Base-by-base conservation (phyloP, 2,113 vertebrate species). In the Etia nguti region DNA sequence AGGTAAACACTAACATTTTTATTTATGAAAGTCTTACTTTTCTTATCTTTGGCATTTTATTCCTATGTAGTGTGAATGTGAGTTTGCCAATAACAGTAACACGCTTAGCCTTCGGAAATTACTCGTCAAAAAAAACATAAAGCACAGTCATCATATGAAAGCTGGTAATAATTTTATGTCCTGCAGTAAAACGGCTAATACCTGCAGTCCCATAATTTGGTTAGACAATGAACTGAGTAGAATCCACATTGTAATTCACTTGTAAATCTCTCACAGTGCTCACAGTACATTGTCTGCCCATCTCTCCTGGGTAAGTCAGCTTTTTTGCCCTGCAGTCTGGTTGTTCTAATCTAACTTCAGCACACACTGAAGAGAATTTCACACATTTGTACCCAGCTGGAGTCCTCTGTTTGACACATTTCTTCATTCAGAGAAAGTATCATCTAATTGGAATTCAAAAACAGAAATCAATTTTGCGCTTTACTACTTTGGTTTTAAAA, bases 401-500 rank as follows among this genome's bases (percentile, higher is more conserved):
- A 84, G 55, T 88, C 68, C 31, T 79, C 80, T 31, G 24, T 62
- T 88, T 73, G n/a, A 50, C 85, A 73, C 86, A n/a, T 93, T 90
- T 93, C 36, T 84, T 88, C 83, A 85, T 77, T 65, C 55, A 46
- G 84, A 88, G 85, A 93, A 93, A 83, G 54, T 94, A 82, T 95
- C 1, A 80, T 91, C 48, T 92, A 90, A 89, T 87, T 92, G 86
- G 68, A 90, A 92, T 90, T 79, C 15, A 22, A 50, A 82, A 92
- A 85, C 87, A 52, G 16, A 88, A 92, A 92, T 94, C 90, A 94
- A 95, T 95, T 95, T 94, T 59, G 80, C 86, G 79, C 54, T 52
- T 54, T 88, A 91, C 93, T 88, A 91, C 75, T 55, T 83, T 89
- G 50, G 86, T 83, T 91, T 88, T 84, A 84, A 89, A 88, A 90